These are phyloP conservation scores for Aleadryas rufinucha DNA, from an alignment of 2,113 vertebrate species.

Conservation along the genomic window DNA sequence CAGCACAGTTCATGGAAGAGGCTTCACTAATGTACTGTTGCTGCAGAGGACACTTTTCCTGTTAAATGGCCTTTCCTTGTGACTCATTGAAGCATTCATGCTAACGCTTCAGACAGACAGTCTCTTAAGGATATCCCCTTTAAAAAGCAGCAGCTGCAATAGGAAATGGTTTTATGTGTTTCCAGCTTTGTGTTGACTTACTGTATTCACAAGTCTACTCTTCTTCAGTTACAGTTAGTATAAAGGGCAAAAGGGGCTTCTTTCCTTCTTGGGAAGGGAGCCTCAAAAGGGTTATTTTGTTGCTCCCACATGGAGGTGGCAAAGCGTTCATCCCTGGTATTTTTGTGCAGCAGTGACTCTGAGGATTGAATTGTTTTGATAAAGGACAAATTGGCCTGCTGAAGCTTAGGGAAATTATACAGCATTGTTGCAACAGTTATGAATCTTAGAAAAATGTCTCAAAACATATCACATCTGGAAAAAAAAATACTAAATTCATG, in stretches of 20 bases:
- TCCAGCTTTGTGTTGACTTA: slow-evolving; percentile 56
- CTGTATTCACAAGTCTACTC: slow-evolving; percentile 10
- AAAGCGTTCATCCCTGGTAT: neutral
- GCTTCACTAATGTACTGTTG: neutral
- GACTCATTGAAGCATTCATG: slow-evolving; percentile 50
- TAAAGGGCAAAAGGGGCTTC: neutral
- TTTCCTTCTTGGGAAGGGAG: neutral
- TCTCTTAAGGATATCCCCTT: slow-evolving; percentile 64
- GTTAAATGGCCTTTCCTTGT: slow-evolving; percentile 48
- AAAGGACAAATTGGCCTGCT: neutral
- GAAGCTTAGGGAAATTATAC: neutral
- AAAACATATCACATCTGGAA: neutral
- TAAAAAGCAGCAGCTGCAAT: slow-evolving; percentile 57
- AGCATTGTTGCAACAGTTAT: neutral
- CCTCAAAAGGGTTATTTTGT: neutral
- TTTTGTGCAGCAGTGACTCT: neutral
- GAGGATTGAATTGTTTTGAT: neutral
- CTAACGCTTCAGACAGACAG: slow-evolving; percentile 36
- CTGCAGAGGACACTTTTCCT: slow-evolving; percentile 36
- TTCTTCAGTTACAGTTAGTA: neutral
- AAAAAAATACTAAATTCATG: neutral
- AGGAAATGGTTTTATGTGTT: slow-evolving; percentile 65
- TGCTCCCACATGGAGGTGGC: neutral
- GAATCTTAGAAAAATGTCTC: neutral
- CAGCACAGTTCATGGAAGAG: neutral